A percentile compares a stretch with the other conserved stretches of the same genome.
phyloP scores from a whole-genome alignment of 30 jellyfish, hydroid and myxozoan species.

The Catostylus mosaicus region DNA sequence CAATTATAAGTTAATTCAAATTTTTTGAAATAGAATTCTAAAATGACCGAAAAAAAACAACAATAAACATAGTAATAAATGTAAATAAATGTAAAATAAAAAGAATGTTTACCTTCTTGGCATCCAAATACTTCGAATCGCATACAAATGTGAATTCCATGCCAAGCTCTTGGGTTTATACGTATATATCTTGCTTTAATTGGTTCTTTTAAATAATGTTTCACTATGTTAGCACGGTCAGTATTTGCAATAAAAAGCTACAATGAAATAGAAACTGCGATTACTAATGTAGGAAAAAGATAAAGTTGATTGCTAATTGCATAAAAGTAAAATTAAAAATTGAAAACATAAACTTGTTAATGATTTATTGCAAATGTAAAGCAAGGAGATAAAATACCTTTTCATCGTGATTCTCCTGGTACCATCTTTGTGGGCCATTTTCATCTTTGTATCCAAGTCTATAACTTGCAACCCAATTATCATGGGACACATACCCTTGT shows the following conservation, averaged over 20 bases:
- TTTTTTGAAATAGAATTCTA: too few relatives aligned
- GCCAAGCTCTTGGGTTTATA: constrained; percentile 98
- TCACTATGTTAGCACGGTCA: constrained; percentile 89
- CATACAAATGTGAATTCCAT: constrained; percentile 95
- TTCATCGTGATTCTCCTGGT: constrained; percentile 94
- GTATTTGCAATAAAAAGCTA: constrained; percentile 88
- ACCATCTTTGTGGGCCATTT: constrained; percentile 96
- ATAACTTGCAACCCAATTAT: constrained; percentile 98
- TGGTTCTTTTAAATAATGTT: constrained; percentile 90
- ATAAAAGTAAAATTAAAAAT: too few relatives aligned
- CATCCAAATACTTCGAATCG: constrained; percentile 97
- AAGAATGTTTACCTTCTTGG: constrained; percentile 74
- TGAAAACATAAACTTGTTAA: too few relatives aligned
- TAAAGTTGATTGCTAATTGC: too few relatives aligned
- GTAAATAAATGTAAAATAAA: neutral
- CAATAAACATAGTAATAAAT: too few relatives aligned
- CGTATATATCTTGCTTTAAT: constrained; percentile 91
- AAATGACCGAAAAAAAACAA: too few relatives aligned
- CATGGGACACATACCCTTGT: constrained; percentile 96
- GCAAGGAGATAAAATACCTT: constrained; percentile 47
- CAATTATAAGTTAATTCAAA: too few relatives aligned
- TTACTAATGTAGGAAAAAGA: neutral
- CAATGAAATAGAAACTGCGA: neutral
- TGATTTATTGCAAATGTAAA: too few relatives aligned
- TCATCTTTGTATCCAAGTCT: constrained; percentile 97